These are phyloP conservation scores for Cyclopterus lumpus DNA, from an alignment of 2,797 vertebrate genomes.

Conservation along the genomic window DNA sequence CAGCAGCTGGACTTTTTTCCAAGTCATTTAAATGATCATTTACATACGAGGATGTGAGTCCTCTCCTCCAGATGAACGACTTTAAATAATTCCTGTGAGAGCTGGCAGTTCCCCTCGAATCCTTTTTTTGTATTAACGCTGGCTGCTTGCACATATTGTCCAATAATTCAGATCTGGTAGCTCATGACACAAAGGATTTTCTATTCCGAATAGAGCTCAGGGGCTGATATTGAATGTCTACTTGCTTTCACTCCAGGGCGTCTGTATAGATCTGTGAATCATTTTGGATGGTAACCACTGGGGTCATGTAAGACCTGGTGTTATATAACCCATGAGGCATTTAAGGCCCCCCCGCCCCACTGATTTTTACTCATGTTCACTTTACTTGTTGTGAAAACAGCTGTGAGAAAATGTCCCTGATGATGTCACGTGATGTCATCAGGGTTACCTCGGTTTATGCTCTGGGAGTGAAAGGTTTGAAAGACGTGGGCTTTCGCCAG, in stretches of 20 bases:
- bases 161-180: background rate
- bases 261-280: background rate
- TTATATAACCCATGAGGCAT: background rate
- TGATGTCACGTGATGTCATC: background rate
- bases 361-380: background rate
- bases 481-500: background rate
- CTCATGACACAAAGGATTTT: background rate
- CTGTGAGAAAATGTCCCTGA: background rate
- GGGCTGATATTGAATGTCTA: background rate
- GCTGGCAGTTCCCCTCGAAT: background rate
- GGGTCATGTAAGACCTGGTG: background rate
- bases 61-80: background rate
- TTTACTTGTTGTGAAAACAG: background rate
- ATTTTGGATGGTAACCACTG: slow-evolving; percentile 17
- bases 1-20: background rate
- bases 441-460: background rate
- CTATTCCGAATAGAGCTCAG: background rate
- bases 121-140: background rate
- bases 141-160: background rate
- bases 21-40: slow-evolving; percentile 30
- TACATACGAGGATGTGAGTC: background rate
- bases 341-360: slow-evolving; percentile 1
- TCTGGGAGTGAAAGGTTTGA: background rate
- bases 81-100: background rate
- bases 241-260: background rate